Evolutionary conservation across 2,113 vertebrate genomes (phyloP), one percentile per base, ranked within the genome.

Genomic region (Machaerirhynchus nigripectus): DNA sequence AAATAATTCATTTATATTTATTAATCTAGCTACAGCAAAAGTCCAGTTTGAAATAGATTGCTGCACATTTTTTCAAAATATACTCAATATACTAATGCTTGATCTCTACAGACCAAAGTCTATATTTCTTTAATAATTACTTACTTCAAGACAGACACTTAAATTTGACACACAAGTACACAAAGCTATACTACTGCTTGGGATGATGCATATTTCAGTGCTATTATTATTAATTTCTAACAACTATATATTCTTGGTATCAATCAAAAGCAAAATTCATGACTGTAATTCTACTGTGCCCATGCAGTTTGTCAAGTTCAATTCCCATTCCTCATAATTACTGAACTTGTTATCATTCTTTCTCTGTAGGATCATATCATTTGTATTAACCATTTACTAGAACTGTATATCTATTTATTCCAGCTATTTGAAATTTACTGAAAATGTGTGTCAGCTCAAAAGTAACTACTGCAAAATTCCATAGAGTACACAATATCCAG

Each of bases 191-290:
- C 44, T 44, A 15, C n/a, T 69, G 28, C 75, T 73, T 83, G 61
- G 71, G 79, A 85, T 74, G 40, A 59, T 80, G 74, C 31, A 30
- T 53, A 73, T 91, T 93, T 83, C 78, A 73, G 59, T 46, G 57
- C 52, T 89, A 33, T 64, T 82, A 42, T 52, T 85, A 71, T 52
- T 83, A 63, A 44, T 85, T 49, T 73, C 40, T 49, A 95, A 67
- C 28, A 69, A 40, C 53, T 6, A 2, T 70, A 26, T 93, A n/a
- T 64, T 76, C 92, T 76, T 85, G 24, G 53, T 83, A 93, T 83
- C 87, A 85, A 88, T 91, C 95, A 91, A 73, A 95, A 79, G 33
- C 79, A 95, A 90, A 91, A 93, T 16, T 85, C 53, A 90, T 56
- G 53, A 73, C 65, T 76, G 71, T 37, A 91, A 68, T 76, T 93